Percentiles rank a stretch among this genome's conserved stretches.
phyloP scores from a whole-genome alignment of 2,113 vertebrate species.

The Colistium nudipinnis region DNA sequence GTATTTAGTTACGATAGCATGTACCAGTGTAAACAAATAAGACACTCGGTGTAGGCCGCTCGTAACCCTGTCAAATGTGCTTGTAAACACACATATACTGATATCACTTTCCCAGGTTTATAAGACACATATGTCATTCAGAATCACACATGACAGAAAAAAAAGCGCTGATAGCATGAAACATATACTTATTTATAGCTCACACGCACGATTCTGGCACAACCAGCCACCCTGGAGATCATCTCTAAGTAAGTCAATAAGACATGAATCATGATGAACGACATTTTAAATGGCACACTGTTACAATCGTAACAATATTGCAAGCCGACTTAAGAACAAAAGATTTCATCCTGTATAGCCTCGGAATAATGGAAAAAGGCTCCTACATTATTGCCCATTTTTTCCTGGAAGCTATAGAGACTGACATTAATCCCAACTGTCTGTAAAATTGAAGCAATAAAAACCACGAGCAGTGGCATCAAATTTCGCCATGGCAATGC shows the following conservation, averaged over 20 bases:
- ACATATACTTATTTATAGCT: constrained; percentile 63
- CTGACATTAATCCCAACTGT: constrained; percentile 84
- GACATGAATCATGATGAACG: constrained; percentile 75
- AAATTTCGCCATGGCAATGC: constrained; percentile 74
- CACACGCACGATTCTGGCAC: constrained; percentile 54
- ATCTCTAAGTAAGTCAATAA: constrained; percentile 69
- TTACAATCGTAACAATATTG: constrained; percentile 76
- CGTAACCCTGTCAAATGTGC: constrained; percentile 40
- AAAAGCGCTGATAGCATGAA: constrained; percentile 34
- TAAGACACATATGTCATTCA: constrained; percentile 40
- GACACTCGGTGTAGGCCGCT: constrained; percentile 18
- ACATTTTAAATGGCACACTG: constrained; percentile 69
- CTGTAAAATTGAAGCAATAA: constrained; percentile 87
- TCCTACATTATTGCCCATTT: constrained; percentile 78
- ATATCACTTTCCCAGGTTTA: constrained; percentile 35
- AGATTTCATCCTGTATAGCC: constrained; percentile 67
- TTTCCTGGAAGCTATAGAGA: constrained; percentile 78
- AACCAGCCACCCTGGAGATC: constrained; percentile 52
- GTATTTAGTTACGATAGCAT: constrained; percentile 57
- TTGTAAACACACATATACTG: constrained; percentile 4
- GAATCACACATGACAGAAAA: constrained; percentile 37
- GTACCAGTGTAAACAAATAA: constrained; percentile 66
- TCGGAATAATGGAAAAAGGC: constrained; percentile 74
- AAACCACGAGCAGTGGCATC: constrained; percentile 77
- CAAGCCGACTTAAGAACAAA: constrained; percentile 76